Percentiles rank a stretch among this genome's conserved stretches.
Evolutionary conservation across 1,140 invertebrate genomes (phyloP).

Genomic region (Dinothrombium tinctorium): DNA sequence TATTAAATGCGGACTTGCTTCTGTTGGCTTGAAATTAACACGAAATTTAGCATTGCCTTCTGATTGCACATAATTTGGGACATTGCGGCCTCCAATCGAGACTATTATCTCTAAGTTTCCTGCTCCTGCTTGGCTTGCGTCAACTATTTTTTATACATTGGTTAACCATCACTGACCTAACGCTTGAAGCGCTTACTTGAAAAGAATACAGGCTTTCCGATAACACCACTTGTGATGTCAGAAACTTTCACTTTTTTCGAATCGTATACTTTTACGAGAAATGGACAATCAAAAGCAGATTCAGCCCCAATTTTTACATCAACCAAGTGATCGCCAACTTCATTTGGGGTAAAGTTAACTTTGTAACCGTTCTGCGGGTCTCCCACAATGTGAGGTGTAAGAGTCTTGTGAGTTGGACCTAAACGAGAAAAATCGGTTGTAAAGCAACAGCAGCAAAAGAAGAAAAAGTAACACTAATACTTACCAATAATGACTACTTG

Average conservation of each 20-base stretch:
- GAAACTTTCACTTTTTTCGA: slow-evolving; percentile 68
- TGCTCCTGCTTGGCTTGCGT: slow-evolving; percentile 39
- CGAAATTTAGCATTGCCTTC: slow-evolving; percentile 85
- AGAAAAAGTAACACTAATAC: slow-evolving; percentile 1
- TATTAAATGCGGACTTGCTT: slow-evolving; percentile 20
- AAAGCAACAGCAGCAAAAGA: neutral
- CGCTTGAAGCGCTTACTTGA: slow-evolving; percentile 42
- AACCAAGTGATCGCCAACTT: slow-evolving; percentile 80
- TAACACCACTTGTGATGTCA: slow-evolving; percentile 60
- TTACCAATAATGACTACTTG: neutral
- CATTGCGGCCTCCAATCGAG: slow-evolving; percentile 85
- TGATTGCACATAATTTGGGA: slow-evolving; percentile 91
- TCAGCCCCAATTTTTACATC: slow-evolving; percentile 56
- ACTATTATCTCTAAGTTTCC: slow-evolving; percentile 95
- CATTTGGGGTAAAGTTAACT: slow-evolving; percentile 57
- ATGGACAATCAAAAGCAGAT: slow-evolving; percentile 76
- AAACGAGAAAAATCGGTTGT: neutral
- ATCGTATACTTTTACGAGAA: slow-evolving; percentile 78
- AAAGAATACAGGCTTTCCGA: slow-evolving; percentile 76
- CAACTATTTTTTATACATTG: slow-evolving; percentile 21
- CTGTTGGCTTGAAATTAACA: slow-evolving; percentile 80
- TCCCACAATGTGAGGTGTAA: slow-evolving; percentile 14
- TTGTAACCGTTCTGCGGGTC: slow-evolving; percentile 22
- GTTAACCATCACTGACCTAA: neutral
- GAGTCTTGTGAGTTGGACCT: slow-evolving; percentile 14